Conservation (phyloP, 2,113 vertebrate species). For the Leucopsar rothschildi region DNA sequence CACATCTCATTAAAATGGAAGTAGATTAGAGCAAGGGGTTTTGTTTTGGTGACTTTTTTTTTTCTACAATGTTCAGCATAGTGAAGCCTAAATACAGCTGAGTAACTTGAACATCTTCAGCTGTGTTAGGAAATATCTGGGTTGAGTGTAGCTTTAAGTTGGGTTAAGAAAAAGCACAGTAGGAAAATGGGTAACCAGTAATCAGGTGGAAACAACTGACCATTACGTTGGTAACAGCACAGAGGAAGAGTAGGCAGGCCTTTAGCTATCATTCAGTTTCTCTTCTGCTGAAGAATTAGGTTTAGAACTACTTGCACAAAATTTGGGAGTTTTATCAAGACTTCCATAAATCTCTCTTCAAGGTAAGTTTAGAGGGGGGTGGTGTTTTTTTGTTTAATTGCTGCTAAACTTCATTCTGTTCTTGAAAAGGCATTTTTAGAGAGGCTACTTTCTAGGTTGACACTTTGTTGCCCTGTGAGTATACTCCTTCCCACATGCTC, state of each 20-base stretch:
- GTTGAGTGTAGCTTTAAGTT: background rate
- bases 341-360: background rate
- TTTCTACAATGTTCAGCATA: background rate
- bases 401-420: background rate
- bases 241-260: background rate
- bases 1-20: background rate
- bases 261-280: background rate
- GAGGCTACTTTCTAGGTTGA: background rate
- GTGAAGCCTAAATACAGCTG: background rate
- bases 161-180: background rate
- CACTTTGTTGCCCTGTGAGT: background rate
- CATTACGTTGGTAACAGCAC: rapidly evolving
- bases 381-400: background rate
- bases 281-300: background rate
- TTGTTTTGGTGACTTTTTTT: background rate
- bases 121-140: background rate
- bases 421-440: background rate
- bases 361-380: background rate
- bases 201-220: background rate
- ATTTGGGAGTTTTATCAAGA: background rate
- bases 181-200: background rate
- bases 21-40: background rate
- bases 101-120: background rate
- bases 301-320: background rate
- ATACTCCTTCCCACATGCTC: rapidly evolving